Conservation (phyloP, 2,113 vertebrate species). For the Saccopteryx bilineata region DNA sequence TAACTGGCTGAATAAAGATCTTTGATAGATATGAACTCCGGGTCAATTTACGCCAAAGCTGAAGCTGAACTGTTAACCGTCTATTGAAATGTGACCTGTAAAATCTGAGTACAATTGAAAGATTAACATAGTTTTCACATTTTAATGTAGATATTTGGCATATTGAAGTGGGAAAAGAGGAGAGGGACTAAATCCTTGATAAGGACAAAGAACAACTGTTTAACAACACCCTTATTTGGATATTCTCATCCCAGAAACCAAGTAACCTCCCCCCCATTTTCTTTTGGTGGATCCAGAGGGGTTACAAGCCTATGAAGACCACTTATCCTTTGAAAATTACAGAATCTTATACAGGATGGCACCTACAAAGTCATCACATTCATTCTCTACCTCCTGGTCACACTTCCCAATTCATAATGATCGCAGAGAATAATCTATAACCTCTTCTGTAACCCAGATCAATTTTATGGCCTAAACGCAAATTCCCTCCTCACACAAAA, state of each 20-base stretch:
- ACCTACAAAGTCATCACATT: not conserved
- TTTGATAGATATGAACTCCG: slow-evolving; percentile 73
- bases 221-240: slow-evolving; percentile 51
- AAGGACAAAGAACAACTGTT: slow-evolving; percentile 59
- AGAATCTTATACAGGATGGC: not conserved
- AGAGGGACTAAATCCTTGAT: slow-evolving; percentile 19
- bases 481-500: not conserved
- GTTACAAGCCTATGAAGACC: not conserved
- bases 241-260: not conserved
- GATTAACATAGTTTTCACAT: slow-evolving; percentile 76
- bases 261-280: not conserved
- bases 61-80: slow-evolving; percentile 66
- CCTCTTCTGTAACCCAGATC: not conserved
- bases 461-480: not conserved
- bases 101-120: slow-evolving; percentile 72
- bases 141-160: slow-evolving; percentile 76
- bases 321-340: slow-evolving; percentile 37
- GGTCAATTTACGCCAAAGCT: slow-evolving; percentile 73
- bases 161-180: slow-evolving; percentile 12
- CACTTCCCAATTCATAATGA: not conserved
- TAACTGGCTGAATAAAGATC: slow-evolving; percentile 73
- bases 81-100: slow-evolving; percentile 76
- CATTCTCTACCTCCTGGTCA: slow-evolving; percentile 7
- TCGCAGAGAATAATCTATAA: not conserved
- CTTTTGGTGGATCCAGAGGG: not conserved